Evolutionary conservation across 2,113 vertebrate species (phyloP).

Genomic region (Scartelaos histophorus): DNA sequence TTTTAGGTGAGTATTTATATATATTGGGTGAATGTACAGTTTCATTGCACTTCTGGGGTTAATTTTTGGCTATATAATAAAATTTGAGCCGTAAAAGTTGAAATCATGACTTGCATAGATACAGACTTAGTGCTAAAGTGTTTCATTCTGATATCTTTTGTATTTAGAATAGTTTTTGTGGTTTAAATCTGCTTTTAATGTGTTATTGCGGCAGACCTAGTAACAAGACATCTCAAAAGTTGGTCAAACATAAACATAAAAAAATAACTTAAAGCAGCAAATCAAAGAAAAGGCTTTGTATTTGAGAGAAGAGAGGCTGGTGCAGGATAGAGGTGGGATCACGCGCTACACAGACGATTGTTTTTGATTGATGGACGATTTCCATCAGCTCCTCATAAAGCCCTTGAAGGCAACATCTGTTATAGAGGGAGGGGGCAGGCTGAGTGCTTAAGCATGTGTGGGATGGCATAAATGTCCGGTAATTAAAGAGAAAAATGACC

Average conservation of each 20-base stretch:
- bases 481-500: slow-evolving; percentile 52
- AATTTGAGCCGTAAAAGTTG: too few relatives aligned
- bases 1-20: too few relatives aligned
- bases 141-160: too few relatives aligned
- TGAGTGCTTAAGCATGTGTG: slow-evolving; percentile 33
- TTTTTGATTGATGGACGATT: slow-evolving; percentile 68
- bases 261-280: not conserved
- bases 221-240: slow-evolving; percentile 57
- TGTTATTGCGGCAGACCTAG: too few relatives aligned
- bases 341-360: slow-evolving; percentile 41
- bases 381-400: slow-evolving; percentile 58
- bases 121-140: too few relatives aligned
- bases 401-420: slow-evolving; percentile 63
- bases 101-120: too few relatives aligned
- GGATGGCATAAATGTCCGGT: slow-evolving; percentile 34
- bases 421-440: slow-evolving; percentile 46
- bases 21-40: too few relatives aligned
- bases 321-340: slow-evolving; percentile 50
- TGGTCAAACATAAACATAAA: slow-evolving; percentile 45
- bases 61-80: too few relatives aligned
- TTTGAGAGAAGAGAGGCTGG: slow-evolving; percentile 24
- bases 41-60: too few relatives aligned
- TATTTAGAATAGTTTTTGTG: too few relatives aligned
- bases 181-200: too few relatives aligned
- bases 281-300: slow-evolving; percentile 47